A percentile compares a stretch with the other conserved stretches of the same genome.
Evolutionary conservation across 2,888 invertebrate genomes (phyloP).

Genomic region (Pterostichus madidus): DNA sequence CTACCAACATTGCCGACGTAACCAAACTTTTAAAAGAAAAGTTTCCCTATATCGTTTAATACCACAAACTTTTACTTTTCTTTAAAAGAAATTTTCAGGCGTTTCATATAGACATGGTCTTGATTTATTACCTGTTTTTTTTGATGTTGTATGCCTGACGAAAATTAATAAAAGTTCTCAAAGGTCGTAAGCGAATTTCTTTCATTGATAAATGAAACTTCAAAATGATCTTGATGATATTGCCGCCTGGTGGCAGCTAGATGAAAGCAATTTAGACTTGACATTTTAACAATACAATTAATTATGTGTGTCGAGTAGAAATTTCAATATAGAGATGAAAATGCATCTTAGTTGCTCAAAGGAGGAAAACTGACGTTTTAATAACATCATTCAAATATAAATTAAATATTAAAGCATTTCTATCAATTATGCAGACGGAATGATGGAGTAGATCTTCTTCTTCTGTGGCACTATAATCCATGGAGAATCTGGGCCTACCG

Average conservation of each 20-base stretch:
- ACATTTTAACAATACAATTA: slow-evolving; percentile 6
- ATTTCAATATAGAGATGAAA: background rate
- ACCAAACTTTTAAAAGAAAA: slow-evolving; percentile 51
- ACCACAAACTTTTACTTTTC: slow-evolving; percentile 19
- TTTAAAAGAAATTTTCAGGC: slow-evolving; percentile 1
- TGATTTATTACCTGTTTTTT: slow-evolving; percentile 49
- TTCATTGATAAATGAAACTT: slow-evolving; percentile 11
- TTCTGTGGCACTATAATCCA: too few relatives aligned
- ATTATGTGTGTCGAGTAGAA: background rate
- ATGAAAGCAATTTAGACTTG: slow-evolving; percentile 2
- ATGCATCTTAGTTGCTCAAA: background rate
- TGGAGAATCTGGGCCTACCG: too few relatives aligned
- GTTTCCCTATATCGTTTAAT: slow-evolving; percentile 43
- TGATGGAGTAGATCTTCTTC: too few relatives aligned
- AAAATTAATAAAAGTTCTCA: slow-evolving; percentile 34
- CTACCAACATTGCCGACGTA: slow-evolving; percentile 10
- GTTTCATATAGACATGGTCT: slow-evolving; percentile 26
- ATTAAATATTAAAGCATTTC: background rate
- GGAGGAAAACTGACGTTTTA: slow-evolving; percentile 5
- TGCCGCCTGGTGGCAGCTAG: background rate
- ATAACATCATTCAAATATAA: background rate
- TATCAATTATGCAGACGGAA: too few relatives aligned
- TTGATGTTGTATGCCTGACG: slow-evolving; percentile 3
- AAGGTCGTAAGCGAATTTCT: background rate
- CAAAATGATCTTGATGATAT: slow-evolving; percentile 1